A percentile compares a stretch with the other conserved stretches of the same genome.
Evolutionary conservation across 2,797 vertebrate genomes (phyloP).

Genomic region (Coilia nasus): DNA sequence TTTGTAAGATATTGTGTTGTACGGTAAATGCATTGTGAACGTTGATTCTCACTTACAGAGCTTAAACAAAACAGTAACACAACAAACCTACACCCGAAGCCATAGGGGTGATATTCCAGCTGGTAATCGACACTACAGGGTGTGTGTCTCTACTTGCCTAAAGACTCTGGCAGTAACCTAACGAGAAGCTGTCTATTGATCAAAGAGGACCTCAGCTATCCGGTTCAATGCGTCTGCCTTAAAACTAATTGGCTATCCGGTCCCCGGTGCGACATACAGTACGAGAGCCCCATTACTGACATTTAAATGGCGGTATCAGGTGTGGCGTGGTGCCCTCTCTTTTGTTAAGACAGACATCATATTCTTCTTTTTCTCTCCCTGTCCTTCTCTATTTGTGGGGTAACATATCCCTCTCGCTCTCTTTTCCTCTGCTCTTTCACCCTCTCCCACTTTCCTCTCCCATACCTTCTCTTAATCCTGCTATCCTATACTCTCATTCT

Average conservation of each 20-base stretch:
- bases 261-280: neutral
- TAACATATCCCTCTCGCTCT: no score
- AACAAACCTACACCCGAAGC: neutral
- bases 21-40: neutral
- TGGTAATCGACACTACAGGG: neutral
- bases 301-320: conserved; percentile 33
- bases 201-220: neutral
- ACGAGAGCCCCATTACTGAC: neutral
- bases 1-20: neutral
- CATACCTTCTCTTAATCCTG: no score
- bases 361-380: conserved; percentile 36
- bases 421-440: no score
- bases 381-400: no score
- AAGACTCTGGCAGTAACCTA: neutral
- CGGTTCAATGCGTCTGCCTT: neutral
- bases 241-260: neutral
- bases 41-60: neutral
- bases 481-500: no score
- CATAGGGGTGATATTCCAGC: neutral
- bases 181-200: neutral
- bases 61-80: neutral
- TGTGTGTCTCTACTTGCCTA: neutral
- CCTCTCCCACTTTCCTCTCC: no score
- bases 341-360: conserved; percentile 46
- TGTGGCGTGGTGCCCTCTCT: conserved; percentile 28